Conservation (phyloP, 2,888 invertebrate species). For the Spisula solida region DNA sequence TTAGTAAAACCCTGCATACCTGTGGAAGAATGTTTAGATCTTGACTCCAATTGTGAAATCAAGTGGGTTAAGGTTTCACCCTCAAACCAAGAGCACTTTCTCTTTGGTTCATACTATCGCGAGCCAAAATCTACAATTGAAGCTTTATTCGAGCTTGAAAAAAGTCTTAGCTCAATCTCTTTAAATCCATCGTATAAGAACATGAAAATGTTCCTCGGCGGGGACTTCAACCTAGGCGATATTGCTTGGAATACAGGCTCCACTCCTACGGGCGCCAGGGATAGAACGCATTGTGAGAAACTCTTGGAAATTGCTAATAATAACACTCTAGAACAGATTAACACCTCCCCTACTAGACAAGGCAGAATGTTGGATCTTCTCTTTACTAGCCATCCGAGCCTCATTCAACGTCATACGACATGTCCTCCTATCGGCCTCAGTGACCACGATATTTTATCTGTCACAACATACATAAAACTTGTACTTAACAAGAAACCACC, state of each 20-base stretch:
- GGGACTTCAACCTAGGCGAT: conserved; percentile 56
- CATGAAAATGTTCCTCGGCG: conserved; percentile 39
- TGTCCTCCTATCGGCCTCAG: conserved; percentile 44
- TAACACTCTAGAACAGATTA: conserved; percentile 39
- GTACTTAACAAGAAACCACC: conserved; percentile 27
- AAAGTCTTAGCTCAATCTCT: conserved; percentile 28
- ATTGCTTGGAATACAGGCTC: conserved; percentile 49
- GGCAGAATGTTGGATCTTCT: conserved; percentile 45
- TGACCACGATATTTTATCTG: conserved; percentile 41
- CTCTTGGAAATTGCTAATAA: conserved; percentile 10
- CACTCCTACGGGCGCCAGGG: conserved; percentile 37
- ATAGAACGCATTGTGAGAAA: conserved; percentile 48
- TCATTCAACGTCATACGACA: conserved; percentile 23
- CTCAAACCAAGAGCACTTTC: conserved; percentile 22
- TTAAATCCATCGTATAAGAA: conserved; percentile 21
- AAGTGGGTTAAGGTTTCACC: conserved; percentile 47
- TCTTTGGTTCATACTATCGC: conserved; percentile 45
- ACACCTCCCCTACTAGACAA: conserved; percentile 45
- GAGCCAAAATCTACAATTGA: conserved; percentile 45
- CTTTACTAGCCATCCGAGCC: conserved; percentile 31
- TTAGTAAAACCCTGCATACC: conserved; percentile 41
- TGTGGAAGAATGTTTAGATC: conserved; percentile 47
- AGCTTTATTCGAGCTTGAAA: conserved; percentile 39
- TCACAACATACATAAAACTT: conserved; percentile 22
- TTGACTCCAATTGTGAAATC: conserved; percentile 50